Evolutionary conservation across 2,888 invertebrate species (phyloP), one percentile per base, ranked within the genome.

Genomic region (Acleris literana): DNA sequence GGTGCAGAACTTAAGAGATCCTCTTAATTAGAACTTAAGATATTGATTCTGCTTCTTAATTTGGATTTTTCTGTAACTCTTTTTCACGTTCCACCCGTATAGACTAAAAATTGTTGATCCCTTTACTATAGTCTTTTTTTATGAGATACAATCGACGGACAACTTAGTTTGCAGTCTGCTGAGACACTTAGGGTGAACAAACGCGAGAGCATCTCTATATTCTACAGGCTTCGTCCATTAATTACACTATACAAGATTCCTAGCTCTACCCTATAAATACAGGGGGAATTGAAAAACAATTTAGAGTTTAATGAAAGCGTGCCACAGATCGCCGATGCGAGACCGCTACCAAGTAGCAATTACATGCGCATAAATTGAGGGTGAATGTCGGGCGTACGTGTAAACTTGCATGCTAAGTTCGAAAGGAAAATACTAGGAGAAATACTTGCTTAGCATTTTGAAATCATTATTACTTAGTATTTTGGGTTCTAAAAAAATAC

Each of bases 301-400:
- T 63, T 61, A 69, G 64, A 57, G 56, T 73, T 74, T 80, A 81
- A 80, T 81, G 78, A 80, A 82, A 80, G 77, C 76, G 75, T 76
- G 72, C 71, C 76, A 70, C 72, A 70, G 73, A 71, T 75, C 72
- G 74, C 69, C 72, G 73, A 72, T 69, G 76, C 71, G 76, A 74
- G 73, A 71, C 73, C 76, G 63, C 68, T 59, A 64, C 65, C 69
- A 72, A 74, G 75, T 72, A 68, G 76, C 76, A 75, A 80, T 82
- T 79, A 81, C 74, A 72, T 60, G 58, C 63, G 72, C 74, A 73
- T 73, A 74, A 76, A 76, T 74, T 71, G 72, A 72, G 74, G 72
- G 73, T 54, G 48, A n/a, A 33, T 63, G n/a, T 17, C 68, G 70
- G 63, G 61, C 29, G 70, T 59, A 57, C 56, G 52, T 62, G 57